Evolutionary conservation across 2,113 vertebrate genomes (phyloP).

Genomic region (Anarrhichthys ocellatus): DNA sequence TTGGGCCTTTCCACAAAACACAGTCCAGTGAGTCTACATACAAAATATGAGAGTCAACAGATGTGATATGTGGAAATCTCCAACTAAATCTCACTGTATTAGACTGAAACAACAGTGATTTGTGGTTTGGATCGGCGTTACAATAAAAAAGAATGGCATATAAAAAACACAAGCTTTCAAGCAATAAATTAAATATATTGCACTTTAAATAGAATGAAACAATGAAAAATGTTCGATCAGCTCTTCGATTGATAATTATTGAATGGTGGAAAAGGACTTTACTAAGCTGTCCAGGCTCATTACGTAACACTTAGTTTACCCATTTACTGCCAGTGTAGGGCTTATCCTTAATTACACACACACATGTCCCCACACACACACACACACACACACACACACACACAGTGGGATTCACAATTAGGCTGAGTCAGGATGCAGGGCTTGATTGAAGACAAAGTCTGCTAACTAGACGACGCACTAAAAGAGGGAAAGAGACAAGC

Average conservation of each 20-base stretch:
- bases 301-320: conserved; percentile 48
- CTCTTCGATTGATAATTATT: conserved; percentile 29
- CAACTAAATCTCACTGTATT: not conserved
- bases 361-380: conserved; percentile 17
- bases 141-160: not conserved
- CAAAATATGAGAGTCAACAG: not conserved
- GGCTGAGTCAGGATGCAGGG: conserved; percentile 77
- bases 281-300: conserved; percentile 45
- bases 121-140: not conserved
- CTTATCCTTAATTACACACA: conserved; percentile 65
- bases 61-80: conserved; percentile 5
- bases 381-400: conserved; percentile 28
- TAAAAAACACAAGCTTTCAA: not conserved
- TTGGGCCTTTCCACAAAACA: conserved; percentile 1
- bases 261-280: conserved; percentile 28
- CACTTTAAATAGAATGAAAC: not conserved
- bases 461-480: conserved; percentile 53
- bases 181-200: not conserved
- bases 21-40: not conserved
- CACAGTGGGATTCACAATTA: conserved; percentile 78
- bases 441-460: conserved; percentile 42
- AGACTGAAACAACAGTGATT: not conserved
- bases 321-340: conserved; percentile 57
- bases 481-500: conserved; percentile 67
- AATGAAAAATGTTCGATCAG: conserved; percentile 23